These are phyloP conservation scores for Drosophila sechellia DNA, from an alignment of 1,140 invertebrate species.

Conservation along the genomic window DNA sequence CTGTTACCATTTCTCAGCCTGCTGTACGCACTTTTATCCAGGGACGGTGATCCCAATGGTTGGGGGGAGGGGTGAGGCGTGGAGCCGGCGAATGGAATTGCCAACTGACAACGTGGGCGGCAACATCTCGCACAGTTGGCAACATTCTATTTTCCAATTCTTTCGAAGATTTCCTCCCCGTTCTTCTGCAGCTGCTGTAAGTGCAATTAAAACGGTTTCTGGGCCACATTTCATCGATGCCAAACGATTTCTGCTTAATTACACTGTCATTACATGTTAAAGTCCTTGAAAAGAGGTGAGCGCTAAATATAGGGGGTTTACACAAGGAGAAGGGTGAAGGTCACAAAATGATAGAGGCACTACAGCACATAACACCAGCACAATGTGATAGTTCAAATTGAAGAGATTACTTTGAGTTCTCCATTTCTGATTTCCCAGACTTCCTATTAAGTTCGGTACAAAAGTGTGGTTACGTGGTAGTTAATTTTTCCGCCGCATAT, in stretches of 20 bases:
- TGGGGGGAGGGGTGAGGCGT: not conserved
- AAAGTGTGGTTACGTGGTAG: not conserved
- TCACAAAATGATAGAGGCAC: too few relatives aligned
- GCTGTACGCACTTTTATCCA: slow-evolving; percentile 54
- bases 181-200: slow-evolving; percentile 6
- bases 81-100: not conserved
- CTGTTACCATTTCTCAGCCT: slow-evolving; percentile 29
- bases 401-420: too few relatives aligned
- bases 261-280: slow-evolving; percentile 61
- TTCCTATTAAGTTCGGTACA: not conserved
- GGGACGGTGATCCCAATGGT: not conserved
- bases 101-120: slow-evolving; percentile 51
- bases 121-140: slow-evolving; percentile 67
- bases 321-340: too few relatives aligned
- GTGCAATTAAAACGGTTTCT: slow-evolving; percentile 67
- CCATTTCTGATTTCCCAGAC: not conserved
- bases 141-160: slow-evolving; percentile 49
- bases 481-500: not conserved
- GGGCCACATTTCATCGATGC: slow-evolving; percentile 39
- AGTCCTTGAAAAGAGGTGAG: not conserved
- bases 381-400: too few relatives aligned
- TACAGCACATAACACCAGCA: too few relatives aligned
- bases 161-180: not conserved
- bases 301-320: not conserved
- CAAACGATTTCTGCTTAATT: slow-evolving; percentile 57